phyloP scores from a whole-genome alignment of 2,797 vertebrate species.

The Pangasius larnaudii region DNA sequence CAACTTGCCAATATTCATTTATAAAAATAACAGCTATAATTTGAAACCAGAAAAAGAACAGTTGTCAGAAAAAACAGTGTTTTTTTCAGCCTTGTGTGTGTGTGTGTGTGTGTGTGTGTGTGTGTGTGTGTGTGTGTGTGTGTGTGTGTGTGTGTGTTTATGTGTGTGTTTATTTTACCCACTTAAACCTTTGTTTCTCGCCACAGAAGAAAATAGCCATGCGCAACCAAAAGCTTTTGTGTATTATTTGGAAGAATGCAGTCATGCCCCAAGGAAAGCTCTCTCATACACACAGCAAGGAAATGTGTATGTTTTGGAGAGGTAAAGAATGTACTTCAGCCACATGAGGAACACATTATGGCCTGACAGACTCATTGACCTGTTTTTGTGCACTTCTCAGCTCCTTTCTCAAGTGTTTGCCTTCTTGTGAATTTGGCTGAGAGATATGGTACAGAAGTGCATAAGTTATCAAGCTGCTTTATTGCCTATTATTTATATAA shows the following conservation, averaged over 20 bases:
- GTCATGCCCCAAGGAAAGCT: slow-evolving; percentile 52
- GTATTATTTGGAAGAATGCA: slow-evolving; percentile 49
- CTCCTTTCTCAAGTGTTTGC: background rate
- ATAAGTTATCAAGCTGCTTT: background rate
- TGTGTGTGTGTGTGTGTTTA: background rate
- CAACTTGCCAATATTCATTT: slow-evolving; percentile 42
- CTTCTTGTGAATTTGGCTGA: slow-evolving; percentile 7
- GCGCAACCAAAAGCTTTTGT: slow-evolving; percentile 71
- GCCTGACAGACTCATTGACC: slow-evolving; percentile 61
- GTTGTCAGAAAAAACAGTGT: slow-evolving; percentile 6
- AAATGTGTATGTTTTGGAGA: slow-evolving; percentile 48
- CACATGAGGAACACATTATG: slow-evolving; percentile 72
- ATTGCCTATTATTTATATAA: background rate
- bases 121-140: slow-evolving; percentile 11
- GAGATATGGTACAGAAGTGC: background rate
- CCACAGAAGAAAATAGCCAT: slow-evolving; percentile 71
- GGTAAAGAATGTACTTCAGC: slow-evolving; percentile 58
- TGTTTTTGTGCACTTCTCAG: slow-evolving; percentile 24
- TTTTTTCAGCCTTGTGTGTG: background rate
- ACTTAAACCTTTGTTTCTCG: slow-evolving; percentile 65
- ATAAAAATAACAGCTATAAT: slow-evolving; percentile 34
- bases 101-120: slow-evolving; percentile 5
- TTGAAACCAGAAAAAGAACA: slow-evolving; percentile 24
- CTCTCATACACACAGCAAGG: slow-evolving; percentile 7
- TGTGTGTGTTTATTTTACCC: slow-evolving; percentile 29